Evolutionary conservation across 2,888 invertebrate genomes (phyloP).

Genomic region (Laspeyria flexula): DNA sequence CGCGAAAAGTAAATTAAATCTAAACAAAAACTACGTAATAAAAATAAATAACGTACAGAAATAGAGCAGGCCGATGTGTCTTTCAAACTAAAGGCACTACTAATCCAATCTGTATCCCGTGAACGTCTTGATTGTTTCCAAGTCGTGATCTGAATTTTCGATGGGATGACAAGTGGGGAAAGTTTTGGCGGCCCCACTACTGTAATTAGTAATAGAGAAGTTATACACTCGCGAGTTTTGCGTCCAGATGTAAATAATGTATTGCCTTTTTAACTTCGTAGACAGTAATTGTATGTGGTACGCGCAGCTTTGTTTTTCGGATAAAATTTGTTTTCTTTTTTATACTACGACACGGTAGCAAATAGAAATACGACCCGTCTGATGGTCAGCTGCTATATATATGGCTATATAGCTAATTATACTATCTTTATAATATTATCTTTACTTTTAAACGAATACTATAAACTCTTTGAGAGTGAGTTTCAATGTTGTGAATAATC

Average conservation of each 20-base stretch:
- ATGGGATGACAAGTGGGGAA: conserved; percentile 32
- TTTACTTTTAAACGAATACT: too few species aligned
- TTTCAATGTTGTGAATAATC: too few species aligned
- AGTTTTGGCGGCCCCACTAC: conserved; percentile 49
- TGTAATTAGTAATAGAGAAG: conserved; percentile 52
- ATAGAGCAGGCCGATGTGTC: conserved; percentile 42
- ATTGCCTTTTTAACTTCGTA: conserved; percentile 12
- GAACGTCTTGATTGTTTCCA: conserved; percentile 74
- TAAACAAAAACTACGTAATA: conserved; percentile 6
- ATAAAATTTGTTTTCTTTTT: too few species aligned
- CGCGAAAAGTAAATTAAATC: too few species aligned
- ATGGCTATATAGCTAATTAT: too few species aligned
- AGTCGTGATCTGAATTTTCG: conserved; percentile 71
- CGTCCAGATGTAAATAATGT: conserved; percentile 19
- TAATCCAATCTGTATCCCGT: conserved; percentile 66
- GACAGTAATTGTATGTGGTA: background rate
- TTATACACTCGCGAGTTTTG: conserved; percentile 25
- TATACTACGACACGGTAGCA: too few species aligned
- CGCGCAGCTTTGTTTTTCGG: background rate
- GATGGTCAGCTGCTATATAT: too few species aligned
- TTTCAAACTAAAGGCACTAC: conserved; percentile 54
- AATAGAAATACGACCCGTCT: too few species aligned
- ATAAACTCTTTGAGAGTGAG: too few species aligned
- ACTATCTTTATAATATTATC: too few species aligned
- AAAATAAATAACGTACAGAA: conserved; percentile 15